Base-by-base conservation (phyloP, 2,113 vertebrate species). In the Brachionichthys hirsutus region DNA sequence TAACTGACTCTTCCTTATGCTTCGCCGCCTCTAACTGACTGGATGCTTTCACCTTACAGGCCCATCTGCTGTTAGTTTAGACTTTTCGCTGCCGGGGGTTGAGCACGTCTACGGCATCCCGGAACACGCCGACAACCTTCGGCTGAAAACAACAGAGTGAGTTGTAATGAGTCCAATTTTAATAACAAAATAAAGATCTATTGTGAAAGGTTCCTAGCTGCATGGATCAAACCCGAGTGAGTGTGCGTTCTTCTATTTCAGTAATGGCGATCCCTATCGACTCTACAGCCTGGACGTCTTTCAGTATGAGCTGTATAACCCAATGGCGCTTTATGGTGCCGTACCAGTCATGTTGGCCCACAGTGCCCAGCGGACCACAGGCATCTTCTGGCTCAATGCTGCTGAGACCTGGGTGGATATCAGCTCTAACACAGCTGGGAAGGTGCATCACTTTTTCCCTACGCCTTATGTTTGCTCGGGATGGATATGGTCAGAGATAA, bases 391-490 rank as follows among this genome's bases (percentile, higher is more conserved):
- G 95, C 91, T 95, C 48, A 98, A 97, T n/a, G 94, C 95, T 0
- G 94, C 95, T 0, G 95, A 98, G 87, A 96, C 95, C 0, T 98
- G 95, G 95, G 94, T 98, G 12, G 95, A 98, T 65, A 93, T 97
- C 76, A 93, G 92, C 73, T 95, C 95, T 59, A 96, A 95, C 57
- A 95, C 94, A 0, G 92, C 95, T 0, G 95, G 95, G 35, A 98
- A 98, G 92, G 95, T 95, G 66, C 4, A 13, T 24, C 1, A 30
- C 4, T 18, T 45, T 10, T 15, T 19, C 18, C 15, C 11, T 40
- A 40, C 44, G 1, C 15, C 16, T 45, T 38, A 38, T 7, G 12
- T 38, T 38, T 38, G 36, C 12, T 38, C 12, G 8, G 12, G 8
- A 30, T 30, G 4, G 24, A 30, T 3, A 6, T 35, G 9, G 15